A percentile compares a stretch with the other conserved stretches of the same genome.
Evolutionary conservation across 1,140 invertebrate species (phyloP).

Genomic region (Bombus superbus): DNA sequence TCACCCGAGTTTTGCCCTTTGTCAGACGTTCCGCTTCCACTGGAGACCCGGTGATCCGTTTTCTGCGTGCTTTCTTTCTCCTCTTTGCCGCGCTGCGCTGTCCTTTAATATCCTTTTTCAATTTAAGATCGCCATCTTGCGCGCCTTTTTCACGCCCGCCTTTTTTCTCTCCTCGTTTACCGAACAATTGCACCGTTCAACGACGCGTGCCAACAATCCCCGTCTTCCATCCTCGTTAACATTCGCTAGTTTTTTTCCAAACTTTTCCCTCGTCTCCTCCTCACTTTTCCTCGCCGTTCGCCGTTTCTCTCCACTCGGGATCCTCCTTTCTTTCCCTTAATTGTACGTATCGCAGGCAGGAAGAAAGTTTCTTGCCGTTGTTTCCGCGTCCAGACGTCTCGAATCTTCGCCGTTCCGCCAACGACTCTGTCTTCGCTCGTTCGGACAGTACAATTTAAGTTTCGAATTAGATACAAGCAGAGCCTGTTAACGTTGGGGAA

Average conservation of each 20-base stretch:
- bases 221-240: background rate
- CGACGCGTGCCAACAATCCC: slow-evolving; percentile 20
- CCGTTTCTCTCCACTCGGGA: background rate
- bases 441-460: slow-evolving; percentile 62
- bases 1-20: slow-evolving; percentile 6
- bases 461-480: slow-evolving; percentile 59
- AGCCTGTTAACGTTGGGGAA: slow-evolving; percentile 48
- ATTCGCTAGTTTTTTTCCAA: background rate
- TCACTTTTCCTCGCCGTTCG: background rate
- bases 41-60: background rate
- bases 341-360: background rate
- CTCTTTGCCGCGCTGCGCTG: background rate
- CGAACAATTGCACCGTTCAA: slow-evolving; percentile 17
- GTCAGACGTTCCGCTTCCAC: slow-evolving; percentile 16
- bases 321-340: background rate
- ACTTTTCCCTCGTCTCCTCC: background rate
- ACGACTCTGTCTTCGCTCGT: slow-evolving; percentile 33
- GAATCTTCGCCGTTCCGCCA: background rate
- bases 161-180: slow-evolving; percentile 20
- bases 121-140: slow-evolving; percentile 1
- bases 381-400: background rate
- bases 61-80: background rate
- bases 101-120: background rate
- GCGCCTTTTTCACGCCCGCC: slow-evolving; percentile 3
- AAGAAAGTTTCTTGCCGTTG: background rate